Evolutionary conservation across 1,140 invertebrate species (phyloP), one percentile per base, ranked within the genome.

Genomic region (Mylabris phalerata): DNA sequence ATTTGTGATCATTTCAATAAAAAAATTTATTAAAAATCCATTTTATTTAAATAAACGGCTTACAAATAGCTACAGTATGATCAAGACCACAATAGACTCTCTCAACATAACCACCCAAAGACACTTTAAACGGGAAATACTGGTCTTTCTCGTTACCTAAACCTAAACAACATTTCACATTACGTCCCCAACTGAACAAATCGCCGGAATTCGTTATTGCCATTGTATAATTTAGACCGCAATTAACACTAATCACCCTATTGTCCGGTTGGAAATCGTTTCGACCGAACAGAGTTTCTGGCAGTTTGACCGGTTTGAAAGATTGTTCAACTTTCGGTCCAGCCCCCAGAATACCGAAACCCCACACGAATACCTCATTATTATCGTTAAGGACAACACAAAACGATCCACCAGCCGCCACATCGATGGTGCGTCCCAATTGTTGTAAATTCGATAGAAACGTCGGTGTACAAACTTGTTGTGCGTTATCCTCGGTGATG

Each of bases 341-440:
- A 44, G 88, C 79, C 0, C 95, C 95, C 43, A 98, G 77, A 62
- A 95, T 82, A 46, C 95, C 95, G 75, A 84, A 95, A 7, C 95
- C 95, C 95, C 95, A 98, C 1, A 89, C 85, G 77, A 84, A 97
- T 0, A 95, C 90, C 41, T 90, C 76, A 7, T 92, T 92, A 62
- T 82, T 71, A 61, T 89, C 85, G 77, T 92, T 93, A 47, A 92
- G 72, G 10, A 88, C 75, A 70, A 89, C 80, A 76, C 94, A 97
- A 68, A 88, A 88, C 3, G 91, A 91, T 26, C 95, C 94, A 10
- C 90, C 92, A 26, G 89, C 77, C 19, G 91, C 92, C 55, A 95
- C 85, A 72, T 93, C 88, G 42, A 79, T 77, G 11, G 97, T 83
- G 72, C 83, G 87, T 4, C 93, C 93, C 41, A 90, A 65, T 19